phyloP scores from a whole-genome alignment of 1,140 invertebrate species.

The Drosophila athabasca region DNA sequence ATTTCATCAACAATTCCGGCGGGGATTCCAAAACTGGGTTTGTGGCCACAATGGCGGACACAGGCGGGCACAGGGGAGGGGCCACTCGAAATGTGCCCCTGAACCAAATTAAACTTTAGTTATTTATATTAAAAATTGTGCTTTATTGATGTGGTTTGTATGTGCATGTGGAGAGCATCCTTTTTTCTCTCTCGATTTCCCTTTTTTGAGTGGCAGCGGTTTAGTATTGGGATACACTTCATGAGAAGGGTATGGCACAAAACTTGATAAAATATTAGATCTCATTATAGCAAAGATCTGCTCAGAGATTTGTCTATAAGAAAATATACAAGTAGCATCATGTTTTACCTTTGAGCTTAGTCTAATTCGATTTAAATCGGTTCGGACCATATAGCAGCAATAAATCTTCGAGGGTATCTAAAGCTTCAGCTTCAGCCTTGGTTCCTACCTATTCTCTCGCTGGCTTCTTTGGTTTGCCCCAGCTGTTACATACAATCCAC shows the following conservation, averaged over 20 bases:
- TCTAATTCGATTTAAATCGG: no score
- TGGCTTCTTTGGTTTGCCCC: constrained; percentile 7
- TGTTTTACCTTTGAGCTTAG: no score
- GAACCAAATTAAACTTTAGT: constrained; percentile 78
- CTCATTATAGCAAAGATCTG: no score
- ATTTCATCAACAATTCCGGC: constrained; percentile 50
- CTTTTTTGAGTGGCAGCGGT: constrained; percentile 59
- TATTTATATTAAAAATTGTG: constrained; percentile 81
- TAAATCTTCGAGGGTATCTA: not conserved
- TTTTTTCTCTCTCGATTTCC: constrained; percentile 5
- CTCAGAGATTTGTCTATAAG: no score
- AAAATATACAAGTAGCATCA: no score
- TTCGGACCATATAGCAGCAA: no score
- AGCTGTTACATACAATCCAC: constrained; percentile 41
- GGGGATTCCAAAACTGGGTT: constrained; percentile 23
- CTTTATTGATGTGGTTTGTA: constrained; percentile 72
- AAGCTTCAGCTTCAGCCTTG: not conserved
- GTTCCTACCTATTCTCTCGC: constrained; percentile 6
- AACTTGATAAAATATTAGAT: no score
- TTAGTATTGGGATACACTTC: constrained; percentile 37
- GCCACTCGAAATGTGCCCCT: constrained; percentile 2
- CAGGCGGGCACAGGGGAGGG: no score
- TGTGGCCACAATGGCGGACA: not conserved
- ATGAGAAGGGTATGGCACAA: no score
- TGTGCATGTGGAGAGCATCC: constrained; percentile 26